Conservation (phyloP, 2,797 vertebrate species). For the Enoplosus armatus region DNA sequence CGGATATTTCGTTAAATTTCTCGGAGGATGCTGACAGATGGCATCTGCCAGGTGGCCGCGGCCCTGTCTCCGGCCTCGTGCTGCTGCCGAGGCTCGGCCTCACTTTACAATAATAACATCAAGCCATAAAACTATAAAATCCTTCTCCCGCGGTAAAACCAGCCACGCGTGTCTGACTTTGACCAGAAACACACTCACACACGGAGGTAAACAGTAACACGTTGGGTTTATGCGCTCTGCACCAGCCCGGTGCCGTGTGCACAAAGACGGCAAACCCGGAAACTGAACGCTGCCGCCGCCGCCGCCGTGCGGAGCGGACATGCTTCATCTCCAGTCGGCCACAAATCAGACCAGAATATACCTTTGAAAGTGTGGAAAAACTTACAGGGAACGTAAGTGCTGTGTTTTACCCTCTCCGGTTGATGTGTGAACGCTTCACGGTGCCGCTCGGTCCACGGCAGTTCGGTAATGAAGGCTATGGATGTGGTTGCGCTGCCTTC, state of each 20-base stretch:
- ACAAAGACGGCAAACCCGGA: constrained; percentile 73
- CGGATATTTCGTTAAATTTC: too few relatives aligned
- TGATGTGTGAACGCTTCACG: background rate
- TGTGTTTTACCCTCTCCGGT: background rate
- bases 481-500: constrained; percentile 40
- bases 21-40: constrained; percentile 26
- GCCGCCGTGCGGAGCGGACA: constrained; percentile 28
- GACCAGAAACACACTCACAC: background rate
- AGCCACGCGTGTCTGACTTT: background rate
- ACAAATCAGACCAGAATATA: fast-evolving
- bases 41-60: constrained; percentile 23
- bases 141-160: fast-evolving
- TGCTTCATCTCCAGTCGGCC: fast-evolving
- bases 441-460: background rate
- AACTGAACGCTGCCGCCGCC: constrained; percentile 34
- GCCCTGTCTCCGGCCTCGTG: constrained; percentile 44
- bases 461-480: background rate
- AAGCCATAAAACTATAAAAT: background rate
- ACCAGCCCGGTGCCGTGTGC: constrained; percentile 78
- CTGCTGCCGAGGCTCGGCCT: background rate
- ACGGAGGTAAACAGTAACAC: constrained; percentile 81
- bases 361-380: fast-evolving
- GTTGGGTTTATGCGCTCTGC: constrained; percentile 76
- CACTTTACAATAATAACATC: fast-evolving
- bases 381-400: background rate